phyloP scores from a whole-genome alignment of 2,113 vertebrate species.

The Semicossyphus pulcher region DNA sequence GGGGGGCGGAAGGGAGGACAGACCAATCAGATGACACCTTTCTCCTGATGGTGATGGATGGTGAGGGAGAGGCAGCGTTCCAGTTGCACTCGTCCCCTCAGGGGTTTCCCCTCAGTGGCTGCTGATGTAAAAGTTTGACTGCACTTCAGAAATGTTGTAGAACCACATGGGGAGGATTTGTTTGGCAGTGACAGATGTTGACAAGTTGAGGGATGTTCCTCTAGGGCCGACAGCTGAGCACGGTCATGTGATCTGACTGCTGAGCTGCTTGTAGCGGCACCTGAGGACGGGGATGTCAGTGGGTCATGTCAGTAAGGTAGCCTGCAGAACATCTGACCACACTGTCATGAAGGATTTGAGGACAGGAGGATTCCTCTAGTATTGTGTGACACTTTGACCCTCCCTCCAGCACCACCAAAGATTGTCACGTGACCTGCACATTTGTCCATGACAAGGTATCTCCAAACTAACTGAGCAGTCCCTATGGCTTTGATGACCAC shows the following conservation, averaged over 20 bases:
- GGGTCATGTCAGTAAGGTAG: not conserved
- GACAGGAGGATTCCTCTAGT: no score
- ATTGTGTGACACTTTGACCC: not conserved
- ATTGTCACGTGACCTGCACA: no score
- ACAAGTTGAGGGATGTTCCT: conserved; percentile 50
- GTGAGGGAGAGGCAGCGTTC: conserved; percentile 5
- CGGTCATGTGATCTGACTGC: conserved; percentile 31
- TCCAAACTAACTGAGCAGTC: no score
- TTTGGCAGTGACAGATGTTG: conserved; percentile 45
- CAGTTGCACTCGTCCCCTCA: conserved; percentile 9
- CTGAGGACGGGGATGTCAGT: not conserved
- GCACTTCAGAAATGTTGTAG: conserved; percentile 40
- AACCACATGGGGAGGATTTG: not conserved
- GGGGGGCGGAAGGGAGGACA: conserved; percentile 26
- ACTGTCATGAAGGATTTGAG: not conserved
- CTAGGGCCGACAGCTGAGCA: conserved; percentile 22
- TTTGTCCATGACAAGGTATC: no score
- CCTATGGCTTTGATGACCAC: no score
- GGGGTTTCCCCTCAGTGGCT: conserved; percentile 21
- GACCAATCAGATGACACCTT: conserved; percentile 53
- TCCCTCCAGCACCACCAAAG: no score
- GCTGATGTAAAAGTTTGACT: conserved; percentile 46
- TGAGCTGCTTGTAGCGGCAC: not conserved
- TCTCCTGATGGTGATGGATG: conserved; percentile 63
- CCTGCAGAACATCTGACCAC: not conserved